Conservation (phyloP, 2,888 invertebrate species). For the Achlya flavicornis region DNA sequence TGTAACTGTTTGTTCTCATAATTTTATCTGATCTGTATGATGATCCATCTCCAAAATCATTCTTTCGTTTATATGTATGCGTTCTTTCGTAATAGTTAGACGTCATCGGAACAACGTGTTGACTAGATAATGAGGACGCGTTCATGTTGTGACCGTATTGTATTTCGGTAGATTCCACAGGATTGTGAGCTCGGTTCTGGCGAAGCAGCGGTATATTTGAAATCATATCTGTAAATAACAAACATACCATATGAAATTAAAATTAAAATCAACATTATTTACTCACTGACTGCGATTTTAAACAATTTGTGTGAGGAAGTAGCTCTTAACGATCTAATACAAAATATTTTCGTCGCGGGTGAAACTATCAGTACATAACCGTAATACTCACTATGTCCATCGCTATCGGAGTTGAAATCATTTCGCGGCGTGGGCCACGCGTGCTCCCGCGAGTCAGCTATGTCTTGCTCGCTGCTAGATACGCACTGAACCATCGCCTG, state of each 20-base stretch:
- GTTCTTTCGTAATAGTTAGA: slow-evolving; percentile 70
- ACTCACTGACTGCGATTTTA: too few relatives aligned
- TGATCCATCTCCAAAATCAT: slow-evolving; percentile 70
- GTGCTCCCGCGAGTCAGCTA: slow-evolving; percentile 71
- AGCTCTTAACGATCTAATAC: too few relatives aligned
- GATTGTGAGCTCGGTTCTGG: slow-evolving; percentile 60
- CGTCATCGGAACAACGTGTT: slow-evolving; percentile 61
- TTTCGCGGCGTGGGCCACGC: slow-evolving; percentile 60
- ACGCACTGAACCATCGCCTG: slow-evolving; percentile 94
- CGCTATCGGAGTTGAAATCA: slow-evolving; percentile 64
- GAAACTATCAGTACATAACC: too few relatives aligned
- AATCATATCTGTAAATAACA: slow-evolving; percentile 63
- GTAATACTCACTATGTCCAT: slow-evolving; percentile 62
- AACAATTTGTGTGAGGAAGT: too few relatives aligned
- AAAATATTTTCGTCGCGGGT: too few relatives aligned
- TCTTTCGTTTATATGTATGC: slow-evolving; percentile 70
- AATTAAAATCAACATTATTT: background rate
- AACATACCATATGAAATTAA: background rate
- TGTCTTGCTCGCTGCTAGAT: slow-evolving; percentile 92
- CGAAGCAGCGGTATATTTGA: slow-evolving; percentile 69
- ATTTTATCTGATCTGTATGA: slow-evolving; percentile 73
- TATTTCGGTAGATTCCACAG: slow-evolving; percentile 72
- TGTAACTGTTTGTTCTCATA: slow-evolving; percentile 66
- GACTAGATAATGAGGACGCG: slow-evolving; percentile 52
- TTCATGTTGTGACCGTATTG: slow-evolving; percentile 67